Percentiles rank a stretch among this genome's conserved stretches.
Evolutionary conservation across 2,113 vertebrate species (phyloP).

Genomic region (Hydrochoerus hydrochaeris): DNA sequence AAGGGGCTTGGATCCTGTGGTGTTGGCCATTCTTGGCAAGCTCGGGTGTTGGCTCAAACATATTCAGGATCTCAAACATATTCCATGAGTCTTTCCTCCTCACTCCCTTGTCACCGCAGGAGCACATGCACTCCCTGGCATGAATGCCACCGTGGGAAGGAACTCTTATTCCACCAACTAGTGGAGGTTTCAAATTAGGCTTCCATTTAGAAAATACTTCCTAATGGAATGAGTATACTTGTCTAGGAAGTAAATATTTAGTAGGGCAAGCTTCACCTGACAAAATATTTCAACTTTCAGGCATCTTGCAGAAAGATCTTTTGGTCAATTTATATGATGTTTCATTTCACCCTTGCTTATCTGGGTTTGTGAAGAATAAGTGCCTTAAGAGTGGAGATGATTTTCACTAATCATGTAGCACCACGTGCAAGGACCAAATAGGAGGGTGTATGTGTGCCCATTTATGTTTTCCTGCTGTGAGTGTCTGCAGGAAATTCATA

Average conservation of each 20-base stretch:
- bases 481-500: conserved; percentile 78
- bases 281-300: neutral
- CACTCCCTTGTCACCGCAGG: neutral
- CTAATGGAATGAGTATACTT: neutral
- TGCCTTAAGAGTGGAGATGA: neutral
- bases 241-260: conserved; percentile 27
- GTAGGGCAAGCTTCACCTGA: neutral
- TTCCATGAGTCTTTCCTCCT: neutral
- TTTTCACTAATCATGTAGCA: conserved; percentile 38
- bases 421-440: conserved; percentile 50
- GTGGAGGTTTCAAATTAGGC: conserved; percentile 16
- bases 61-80: conserved; percentile 45
- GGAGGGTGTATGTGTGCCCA: neutral
- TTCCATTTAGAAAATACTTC: conserved; percentile 9
- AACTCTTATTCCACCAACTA: conserved; percentile 12
- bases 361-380: neutral
- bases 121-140: conserved; percentile 34
- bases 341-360: conserved; percentile 40
- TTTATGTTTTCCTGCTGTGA: conserved; percentile 67
- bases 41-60: conserved; percentile 61
- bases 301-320: neutral
- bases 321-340: neutral
- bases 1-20: conserved; percentile 28
- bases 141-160: conserved; percentile 33
- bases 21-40: conserved; percentile 76